These are phyloP conservation scores for Diorhabda carinulata DNA, from an alignment of 1,140 invertebrate species.

Conservation along the genomic window DNA sequence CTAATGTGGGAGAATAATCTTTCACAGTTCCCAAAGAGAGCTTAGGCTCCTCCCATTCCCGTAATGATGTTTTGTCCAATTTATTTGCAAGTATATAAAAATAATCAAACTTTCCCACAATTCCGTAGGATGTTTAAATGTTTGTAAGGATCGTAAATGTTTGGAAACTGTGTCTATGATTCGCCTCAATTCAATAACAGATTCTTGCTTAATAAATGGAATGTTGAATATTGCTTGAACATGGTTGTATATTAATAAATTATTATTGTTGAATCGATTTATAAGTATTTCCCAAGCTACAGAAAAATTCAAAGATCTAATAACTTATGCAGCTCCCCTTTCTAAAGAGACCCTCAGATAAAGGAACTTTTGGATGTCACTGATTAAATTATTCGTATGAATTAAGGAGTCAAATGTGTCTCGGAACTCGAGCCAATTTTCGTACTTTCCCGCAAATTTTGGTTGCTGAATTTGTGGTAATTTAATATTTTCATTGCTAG, in stretches of 20 bases:
- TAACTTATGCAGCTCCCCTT: constrained; percentile 35
- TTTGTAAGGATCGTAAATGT: constrained; percentile 16
- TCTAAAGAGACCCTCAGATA: constrained; percentile 35
- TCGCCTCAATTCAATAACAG: background rate
- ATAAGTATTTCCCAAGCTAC: constrained; percentile 42
- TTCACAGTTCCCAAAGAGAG: too few species aligned
- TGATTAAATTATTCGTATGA: constrained; percentile 27
- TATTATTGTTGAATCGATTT: constrained; percentile 43
- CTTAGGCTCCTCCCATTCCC: too few species aligned
- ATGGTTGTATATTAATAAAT: constrained; percentile 29
- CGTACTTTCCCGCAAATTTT: constrained; percentile 34
- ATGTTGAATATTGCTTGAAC: constrained; percentile 13
- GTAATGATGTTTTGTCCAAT: too few species aligned
- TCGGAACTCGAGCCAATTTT: constrained; percentile 36
- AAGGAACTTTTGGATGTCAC: constrained; percentile 24
- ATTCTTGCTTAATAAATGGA: constrained; percentile 9
- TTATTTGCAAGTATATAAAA: too few species aligned
- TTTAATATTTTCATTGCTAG: constrained; percentile 18
- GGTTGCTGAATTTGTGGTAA: constrained; percentile 32
- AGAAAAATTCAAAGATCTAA: constrained; percentile 37
- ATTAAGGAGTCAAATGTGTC: constrained; percentile 30
- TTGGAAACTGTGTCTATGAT: constrained; percentile 11
- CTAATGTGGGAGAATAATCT: too few species aligned
- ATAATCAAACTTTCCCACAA: too few species aligned
- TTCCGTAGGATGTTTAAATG: background rate